Conservation (phyloP, 2,888 invertebrate species). For the Hypolimnas misippus region DNA sequence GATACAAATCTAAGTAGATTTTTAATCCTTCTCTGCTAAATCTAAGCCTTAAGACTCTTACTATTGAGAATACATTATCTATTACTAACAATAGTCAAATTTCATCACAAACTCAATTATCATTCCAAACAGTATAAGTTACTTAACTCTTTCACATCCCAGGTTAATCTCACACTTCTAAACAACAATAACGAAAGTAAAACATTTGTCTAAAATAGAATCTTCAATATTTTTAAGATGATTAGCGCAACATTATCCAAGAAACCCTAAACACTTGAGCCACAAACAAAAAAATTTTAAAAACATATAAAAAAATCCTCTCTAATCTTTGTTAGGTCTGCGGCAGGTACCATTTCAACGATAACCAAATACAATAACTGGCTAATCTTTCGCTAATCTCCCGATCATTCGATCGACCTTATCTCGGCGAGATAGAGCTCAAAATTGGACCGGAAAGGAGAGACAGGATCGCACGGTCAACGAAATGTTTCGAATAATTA, state of each 20-base stretch:
- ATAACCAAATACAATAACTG: slow-evolving; percentile 80
- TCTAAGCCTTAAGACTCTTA: neutral
- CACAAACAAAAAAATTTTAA: slow-evolving; percentile 32
- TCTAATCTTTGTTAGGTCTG: slow-evolving; percentile 57
- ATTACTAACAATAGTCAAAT: neutral
- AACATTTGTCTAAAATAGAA: neutral
- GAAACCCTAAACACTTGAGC: slow-evolving; percentile 25
- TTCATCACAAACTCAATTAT: neutral
- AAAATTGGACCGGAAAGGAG: slow-evolving; percentile 24
- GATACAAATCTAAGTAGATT: neutral
- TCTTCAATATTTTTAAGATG: slow-evolving; percentile 21
- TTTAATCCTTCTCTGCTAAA: neutral
- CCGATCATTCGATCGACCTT: slow-evolving; percentile 42
- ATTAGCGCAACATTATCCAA: slow-evolving; percentile 31
- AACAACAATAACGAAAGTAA: slow-evolving; percentile 5
- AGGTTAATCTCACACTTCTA: neutral
- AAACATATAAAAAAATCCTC: slow-evolving; percentile 39
- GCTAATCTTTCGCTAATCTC: slow-evolving; percentile 68
- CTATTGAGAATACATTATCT: neutral
- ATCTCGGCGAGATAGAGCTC: slow-evolving; percentile 42
- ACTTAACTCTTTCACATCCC: neutral
- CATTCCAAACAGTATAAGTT: neutral
- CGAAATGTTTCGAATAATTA: slow-evolving; percentile 81
- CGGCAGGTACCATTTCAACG: slow-evolving; percentile 59
- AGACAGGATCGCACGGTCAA: slow-evolving; percentile 63